phyloP scores from a whole-genome alignment of 92 coral and sea anemone genomes.

The Parazoanthus swiftii region DNA sequence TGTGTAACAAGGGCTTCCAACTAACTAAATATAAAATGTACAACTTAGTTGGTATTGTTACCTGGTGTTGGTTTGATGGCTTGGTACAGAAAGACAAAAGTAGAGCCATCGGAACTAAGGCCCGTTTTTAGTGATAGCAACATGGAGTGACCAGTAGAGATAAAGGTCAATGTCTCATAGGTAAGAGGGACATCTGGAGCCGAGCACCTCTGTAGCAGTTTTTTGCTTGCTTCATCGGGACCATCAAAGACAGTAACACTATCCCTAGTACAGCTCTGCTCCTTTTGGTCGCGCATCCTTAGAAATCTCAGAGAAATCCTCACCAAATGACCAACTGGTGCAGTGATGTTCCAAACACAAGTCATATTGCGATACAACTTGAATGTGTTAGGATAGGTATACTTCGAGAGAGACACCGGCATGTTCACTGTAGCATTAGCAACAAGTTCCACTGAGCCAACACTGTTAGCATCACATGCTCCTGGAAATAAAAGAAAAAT shows the following conservation, averaged over 20 bases:
- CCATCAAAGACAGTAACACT: not conserved
- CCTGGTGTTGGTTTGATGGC: conserved; percentile 29
- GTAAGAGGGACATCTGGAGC: not conserved
- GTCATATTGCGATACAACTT: conserved; percentile 11
- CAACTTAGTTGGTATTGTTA: not conserved
- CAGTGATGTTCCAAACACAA: conserved; percentile 29
- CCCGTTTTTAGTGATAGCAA: not conserved
- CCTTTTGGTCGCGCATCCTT: not conserved
- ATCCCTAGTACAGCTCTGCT: not conserved
- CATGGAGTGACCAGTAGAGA: conserved; percentile 5
- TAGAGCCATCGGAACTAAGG: not conserved
- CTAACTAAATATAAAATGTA: not conserved
- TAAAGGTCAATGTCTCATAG: not conserved
- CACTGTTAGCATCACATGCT: not conserved
- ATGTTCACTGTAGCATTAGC: conserved; percentile 12
- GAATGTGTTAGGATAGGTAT: not conserved
- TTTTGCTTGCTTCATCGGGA: not conserved
- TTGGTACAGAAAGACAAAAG: not conserved
- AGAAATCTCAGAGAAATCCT: not conserved
- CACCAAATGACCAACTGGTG: conserved; percentile 25
- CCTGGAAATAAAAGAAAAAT: not conserved
- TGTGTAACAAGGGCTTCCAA: too few species aligned
- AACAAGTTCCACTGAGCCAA: conserved; percentile 10
- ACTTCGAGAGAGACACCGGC: not conserved
- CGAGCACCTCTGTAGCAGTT: not conserved